A percentile compares a stretch with the other conserved stretches of the same genome.
Evolutionary conservation across 2,113 vertebrate genomes (phyloP).

Genomic region (Zosterops japonicus): DNA sequence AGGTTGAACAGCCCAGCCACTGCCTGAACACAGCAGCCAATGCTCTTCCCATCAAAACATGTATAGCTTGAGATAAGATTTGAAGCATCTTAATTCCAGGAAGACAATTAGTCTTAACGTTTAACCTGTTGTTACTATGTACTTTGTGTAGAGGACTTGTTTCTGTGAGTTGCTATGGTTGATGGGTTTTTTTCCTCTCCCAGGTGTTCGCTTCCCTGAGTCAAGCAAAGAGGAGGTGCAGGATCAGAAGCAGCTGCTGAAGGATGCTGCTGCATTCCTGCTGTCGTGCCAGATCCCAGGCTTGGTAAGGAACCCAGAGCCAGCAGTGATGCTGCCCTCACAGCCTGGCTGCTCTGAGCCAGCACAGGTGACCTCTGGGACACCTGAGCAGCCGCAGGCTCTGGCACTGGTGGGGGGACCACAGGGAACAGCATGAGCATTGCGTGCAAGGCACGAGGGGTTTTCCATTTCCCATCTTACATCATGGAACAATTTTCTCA

Average conservation of each 20-base stretch:
- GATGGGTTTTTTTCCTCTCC: not conserved
- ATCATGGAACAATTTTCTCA: not conserved
- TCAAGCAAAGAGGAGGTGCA: conserved; percentile 86
- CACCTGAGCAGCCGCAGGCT: not conserved
- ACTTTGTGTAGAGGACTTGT: not conserved
- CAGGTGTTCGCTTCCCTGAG: conserved; percentile 93
- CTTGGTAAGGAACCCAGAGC: conserved; percentile 79
- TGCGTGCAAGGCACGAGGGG: not conserved
- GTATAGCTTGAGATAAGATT: not conserved
- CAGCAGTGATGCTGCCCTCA: not conserved
- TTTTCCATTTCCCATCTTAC: not conserved
- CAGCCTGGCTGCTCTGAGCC: not conserved
- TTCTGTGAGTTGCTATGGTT: not conserved
- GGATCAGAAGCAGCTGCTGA: conserved; percentile 95
- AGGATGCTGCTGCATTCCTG: conserved; percentile 91
- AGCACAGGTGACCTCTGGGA: not conserved
- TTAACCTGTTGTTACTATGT: rapidly evolving
- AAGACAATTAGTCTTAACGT: not conserved
- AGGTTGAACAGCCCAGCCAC: not conserved
- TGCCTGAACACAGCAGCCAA: not conserved
- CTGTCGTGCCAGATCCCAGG: conserved; percentile 95
- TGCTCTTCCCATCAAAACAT: not conserved
- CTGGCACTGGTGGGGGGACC: not conserved
- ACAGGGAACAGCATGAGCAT: not conserved
- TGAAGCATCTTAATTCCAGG: not conserved